Percentiles rank a stretch among this genome's conserved stretches.
Conservation (phyloP, 2,797 vertebrate species). For the Sebastes minor region DNA sequence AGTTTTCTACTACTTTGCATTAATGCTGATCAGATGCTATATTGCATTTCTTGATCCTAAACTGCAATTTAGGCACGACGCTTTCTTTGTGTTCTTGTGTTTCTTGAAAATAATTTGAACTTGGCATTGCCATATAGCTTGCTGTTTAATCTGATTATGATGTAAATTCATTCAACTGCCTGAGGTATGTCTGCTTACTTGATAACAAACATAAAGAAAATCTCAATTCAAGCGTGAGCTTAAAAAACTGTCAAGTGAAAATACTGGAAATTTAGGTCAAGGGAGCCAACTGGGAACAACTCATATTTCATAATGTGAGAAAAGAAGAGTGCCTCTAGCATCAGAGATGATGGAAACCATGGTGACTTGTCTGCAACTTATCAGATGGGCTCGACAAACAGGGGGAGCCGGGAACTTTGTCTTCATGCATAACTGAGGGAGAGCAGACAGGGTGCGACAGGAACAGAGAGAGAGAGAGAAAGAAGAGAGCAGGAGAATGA, state of each 20-base stretch:
- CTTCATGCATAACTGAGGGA: slow-evolving; percentile 34
- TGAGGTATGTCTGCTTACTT: slow-evolving; percentile 44
- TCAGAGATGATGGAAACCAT: slow-evolving; percentile 54
- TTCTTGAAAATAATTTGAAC: not conserved
- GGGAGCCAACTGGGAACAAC: slow-evolving; percentile 46
- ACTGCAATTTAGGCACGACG: not conserved
- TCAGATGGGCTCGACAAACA: slow-evolving; percentile 66
- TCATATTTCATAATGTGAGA: slow-evolving; percentile 50
- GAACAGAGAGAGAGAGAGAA: not conserved
- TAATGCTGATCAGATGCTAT: slow-evolving; percentile 1
- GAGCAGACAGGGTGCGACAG: slow-evolving; percentile 16
- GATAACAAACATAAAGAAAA: slow-evolving; percentile 30
- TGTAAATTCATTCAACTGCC: slow-evolving; percentile 58
- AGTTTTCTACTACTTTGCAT: not conserved
- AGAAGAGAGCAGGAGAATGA: slow-evolving; percentile 14
- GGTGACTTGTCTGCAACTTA: slow-evolving; percentile 68
- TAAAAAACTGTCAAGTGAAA: slow-evolving; percentile 51
- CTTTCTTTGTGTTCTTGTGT: not conserved
- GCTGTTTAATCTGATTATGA: slow-evolving; percentile 44
- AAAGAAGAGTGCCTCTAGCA: slow-evolving; percentile 56
- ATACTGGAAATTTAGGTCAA: slow-evolving; percentile 65
- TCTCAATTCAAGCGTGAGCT: slow-evolving; percentile 24
- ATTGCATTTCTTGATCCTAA: not conserved
- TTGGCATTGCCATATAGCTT: not conserved
- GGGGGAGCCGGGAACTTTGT: slow-evolving; percentile 41